Evolutionary conservation across 1,140 invertebrate genomes (phyloP), one percentile per base, ranked within the genome.

Genomic region (Vanessa atalanta): DNA sequence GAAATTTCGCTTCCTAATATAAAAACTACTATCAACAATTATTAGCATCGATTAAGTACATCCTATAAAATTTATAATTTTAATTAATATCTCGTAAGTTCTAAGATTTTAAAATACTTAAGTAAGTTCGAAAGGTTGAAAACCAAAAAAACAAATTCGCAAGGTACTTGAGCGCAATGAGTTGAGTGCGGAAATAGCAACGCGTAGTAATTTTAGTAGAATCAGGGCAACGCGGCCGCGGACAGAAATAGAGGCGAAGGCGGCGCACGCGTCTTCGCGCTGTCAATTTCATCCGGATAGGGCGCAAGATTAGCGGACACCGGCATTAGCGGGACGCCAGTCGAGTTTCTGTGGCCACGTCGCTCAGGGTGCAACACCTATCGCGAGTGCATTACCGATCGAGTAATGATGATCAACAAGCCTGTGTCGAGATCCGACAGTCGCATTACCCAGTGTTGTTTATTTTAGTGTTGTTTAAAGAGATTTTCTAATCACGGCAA

Each of bases 121-220:
- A 31, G 50, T 47, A 53, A 55, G 47, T 43, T 69, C 15, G 60
- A 47, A 13, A 60, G 2, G 23, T 43, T 50, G 68, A 70, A 47
- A 68, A 65, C 64, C 70, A 76, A 69, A 47, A 79, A 81, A 80
- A 81, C 67, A 79, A 77, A 85, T 87, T 86, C 75, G 83, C 84
- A 74, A 84, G 80, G 80, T 84, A 78, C 80, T 86, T 79, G 76
- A 78, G 79, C 80, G 78, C 86, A 85, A 77, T 75, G 79, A 82
- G 85, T 85, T 66, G 80, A 88, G 90, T 89, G 89, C 90, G 90
- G 89, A 92, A 92, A 92, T 92, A 92, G 89, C 87, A 81, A 75
- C 81, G 83, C 85, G 86, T 86, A 85, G 86, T 92, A 91, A 92
- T 91, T 93, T 93, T 91, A 93, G 88, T 93, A 86, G 84, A 93